These are phyloP conservation scores for Macrostomum lignano DNA, from an alignment of 1,140 invertebrate genomes.

Conservation along the genomic window DNA sequence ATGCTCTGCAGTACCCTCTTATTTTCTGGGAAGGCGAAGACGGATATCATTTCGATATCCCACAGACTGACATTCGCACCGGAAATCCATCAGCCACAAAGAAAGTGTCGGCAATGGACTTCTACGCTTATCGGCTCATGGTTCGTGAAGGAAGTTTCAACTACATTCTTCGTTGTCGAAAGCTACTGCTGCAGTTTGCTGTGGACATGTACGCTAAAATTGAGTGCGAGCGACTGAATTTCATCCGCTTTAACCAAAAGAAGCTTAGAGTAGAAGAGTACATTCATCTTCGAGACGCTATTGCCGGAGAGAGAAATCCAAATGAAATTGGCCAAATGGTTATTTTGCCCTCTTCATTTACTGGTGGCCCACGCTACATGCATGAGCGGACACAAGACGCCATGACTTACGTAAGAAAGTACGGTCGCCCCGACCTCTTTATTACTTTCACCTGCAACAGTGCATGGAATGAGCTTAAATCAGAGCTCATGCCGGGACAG, in stretches of 20 bases:
- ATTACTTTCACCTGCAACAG: conserved; percentile 31
- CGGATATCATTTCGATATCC: conserved; percentile 9
- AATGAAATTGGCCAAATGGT: conserved; percentile 14
- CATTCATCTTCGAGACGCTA: conserved; percentile 10
- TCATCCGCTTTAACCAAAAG: conserved; percentile 11
- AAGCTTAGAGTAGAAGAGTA: conserved; percentile 11
- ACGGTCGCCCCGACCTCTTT: conserved; percentile 26
- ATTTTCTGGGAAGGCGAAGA: conserved; percentile 9
- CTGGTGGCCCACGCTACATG: conserved; percentile 22
- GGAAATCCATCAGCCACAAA: too few species aligned
- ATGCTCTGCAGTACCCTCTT: conserved; percentile 9
- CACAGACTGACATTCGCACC: too few species aligned
- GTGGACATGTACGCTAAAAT: conserved; percentile 27
- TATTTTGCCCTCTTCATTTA: conserved; percentile 24
- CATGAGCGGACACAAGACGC: conserved; percentile 29
- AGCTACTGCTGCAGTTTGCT: conserved; percentile 22
- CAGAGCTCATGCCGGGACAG: conserved; percentile 13
- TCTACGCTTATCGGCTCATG: conserved; percentile 8
- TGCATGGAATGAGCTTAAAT: conserved; percentile 27
- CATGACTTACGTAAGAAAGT: conserved; percentile 28
- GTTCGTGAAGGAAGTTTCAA: conserved; percentile 7
- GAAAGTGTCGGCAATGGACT: conserved; percentile 5
- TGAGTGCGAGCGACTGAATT: conserved; percentile 14
- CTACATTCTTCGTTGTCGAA: conserved; percentile 14
- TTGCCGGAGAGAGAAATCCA: conserved; percentile 7